Evolutionary conservation across 92 coral and sea anemone species (phyloP).

Genomic region (Epizoanthus fatuus): DNA sequence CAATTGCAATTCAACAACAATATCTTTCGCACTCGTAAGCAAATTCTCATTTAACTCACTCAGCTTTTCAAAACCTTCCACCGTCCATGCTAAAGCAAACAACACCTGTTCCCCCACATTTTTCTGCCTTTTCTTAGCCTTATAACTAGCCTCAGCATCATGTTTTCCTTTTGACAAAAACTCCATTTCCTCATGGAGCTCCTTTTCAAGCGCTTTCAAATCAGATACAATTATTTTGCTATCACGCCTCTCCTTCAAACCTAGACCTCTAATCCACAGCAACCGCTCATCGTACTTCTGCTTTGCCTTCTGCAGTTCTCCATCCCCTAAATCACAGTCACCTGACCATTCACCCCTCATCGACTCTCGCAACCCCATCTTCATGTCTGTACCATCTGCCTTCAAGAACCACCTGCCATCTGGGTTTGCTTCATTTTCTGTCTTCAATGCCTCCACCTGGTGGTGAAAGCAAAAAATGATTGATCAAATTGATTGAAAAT

Average conservation of each 20-base stretch:
- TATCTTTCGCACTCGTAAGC: too few relatives aligned
- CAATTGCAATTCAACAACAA: not conserved
- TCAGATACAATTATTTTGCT: conserved; percentile 15
- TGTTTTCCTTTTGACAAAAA: conserved; percentile 19
- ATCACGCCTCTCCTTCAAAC: conserved; percentile 19
- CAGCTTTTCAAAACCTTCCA: conserved; percentile 56
- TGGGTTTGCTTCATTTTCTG: conserved; percentile 16
- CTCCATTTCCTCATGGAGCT: conserved; percentile 13
- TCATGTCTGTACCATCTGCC: conserved; percentile 54
- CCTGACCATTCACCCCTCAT: conserved; percentile 47
- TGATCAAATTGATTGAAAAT: too few relatives aligned
- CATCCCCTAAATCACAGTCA: conserved; percentile 54
- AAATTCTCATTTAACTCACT: conserved; percentile 16
- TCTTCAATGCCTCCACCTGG: conserved; percentile 14
- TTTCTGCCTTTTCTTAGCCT: conserved; percentile 26
- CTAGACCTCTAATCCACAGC: conserved; percentile 28
- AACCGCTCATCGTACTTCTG: conserved; percentile 31
- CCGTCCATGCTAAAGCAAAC: conserved; percentile 75
- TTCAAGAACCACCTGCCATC: conserved; percentile 49
- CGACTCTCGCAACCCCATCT: conserved; percentile 39
- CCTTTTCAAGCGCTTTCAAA: conserved; percentile 17
- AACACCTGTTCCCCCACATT: conserved; percentile 63
- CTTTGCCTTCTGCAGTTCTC: conserved; percentile 21
- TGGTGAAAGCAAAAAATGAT: too few relatives aligned
- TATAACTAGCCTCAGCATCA: conserved; percentile 6